These are phyloP conservation scores for Pseudopleuronectes americanus DNA, from an alignment of 2,797 vertebrate species.

Conservation along the genomic window DNA sequence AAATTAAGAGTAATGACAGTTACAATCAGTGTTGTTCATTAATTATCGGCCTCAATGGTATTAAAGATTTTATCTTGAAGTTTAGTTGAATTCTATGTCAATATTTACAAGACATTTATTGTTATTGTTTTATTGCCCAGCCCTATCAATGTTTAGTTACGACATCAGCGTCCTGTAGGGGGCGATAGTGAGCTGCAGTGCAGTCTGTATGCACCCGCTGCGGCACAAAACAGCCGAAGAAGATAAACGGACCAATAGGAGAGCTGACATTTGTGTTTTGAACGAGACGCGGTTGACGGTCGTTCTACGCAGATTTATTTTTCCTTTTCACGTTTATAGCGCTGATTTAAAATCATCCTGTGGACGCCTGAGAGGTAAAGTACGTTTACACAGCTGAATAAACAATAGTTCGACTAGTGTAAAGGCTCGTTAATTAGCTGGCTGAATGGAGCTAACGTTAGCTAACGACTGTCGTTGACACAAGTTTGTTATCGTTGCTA, in stretches of 20 bases:
- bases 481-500: background rate
- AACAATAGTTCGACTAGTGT: background rate
- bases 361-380: constrained; percentile 32
- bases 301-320: constrained; percentile 14
- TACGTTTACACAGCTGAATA: background rate
- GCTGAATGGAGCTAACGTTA: background rate
- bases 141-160: background rate
- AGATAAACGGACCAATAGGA: constrained; percentile 71
- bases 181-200: background rate
- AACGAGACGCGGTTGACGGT: constrained; percentile 73
- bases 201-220: fast-evolving
- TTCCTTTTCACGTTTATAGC: background rate
- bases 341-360: background rate
- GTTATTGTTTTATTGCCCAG: too few species aligned
- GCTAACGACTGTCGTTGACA: constrained; percentile 1
- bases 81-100: too few species aligned
- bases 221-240: constrained; percentile 30
- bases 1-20: too few species aligned
- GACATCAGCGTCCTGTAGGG: background rate
- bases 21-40: too few species aligned
- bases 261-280: constrained; percentile 66
- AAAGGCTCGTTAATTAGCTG: background rate
- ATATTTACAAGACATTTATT: too few species aligned
- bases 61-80: too few species aligned
- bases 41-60: too few species aligned